These are phyloP conservation scores for Conus ventricosus DNA, from an alignment of 1,140 invertebrate genomes.

Conservation along the genomic window DNA sequence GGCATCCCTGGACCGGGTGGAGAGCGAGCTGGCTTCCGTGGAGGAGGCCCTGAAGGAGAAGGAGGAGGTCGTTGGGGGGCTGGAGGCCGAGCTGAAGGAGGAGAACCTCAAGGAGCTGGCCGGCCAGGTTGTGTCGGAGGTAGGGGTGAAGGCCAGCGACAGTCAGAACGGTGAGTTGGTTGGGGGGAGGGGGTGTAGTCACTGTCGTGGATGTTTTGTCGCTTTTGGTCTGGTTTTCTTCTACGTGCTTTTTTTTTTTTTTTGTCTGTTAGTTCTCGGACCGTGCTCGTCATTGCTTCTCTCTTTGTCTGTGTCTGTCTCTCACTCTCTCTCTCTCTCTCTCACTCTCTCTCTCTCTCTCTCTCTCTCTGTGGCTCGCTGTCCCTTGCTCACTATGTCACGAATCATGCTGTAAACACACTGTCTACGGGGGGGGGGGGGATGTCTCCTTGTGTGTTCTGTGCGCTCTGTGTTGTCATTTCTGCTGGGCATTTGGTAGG, in stretches of 20 bases:
- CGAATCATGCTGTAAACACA: too few species aligned
- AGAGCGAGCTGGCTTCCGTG: constrained; percentile 83
- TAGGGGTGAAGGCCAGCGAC: background rate
- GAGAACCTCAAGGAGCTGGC: constrained; percentile 87
- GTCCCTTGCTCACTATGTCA: too few species aligned
- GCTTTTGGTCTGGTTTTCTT: background rate
- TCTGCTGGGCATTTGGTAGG: too few species aligned
- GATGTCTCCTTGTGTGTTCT: too few species aligned
- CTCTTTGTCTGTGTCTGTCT: background rate
- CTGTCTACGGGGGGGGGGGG: too few species aligned
- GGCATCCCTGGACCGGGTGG: constrained; percentile 34
- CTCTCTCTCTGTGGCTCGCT: too few species aligned
- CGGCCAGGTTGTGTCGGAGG: constrained; percentile 76
- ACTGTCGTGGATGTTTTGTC: background rate
- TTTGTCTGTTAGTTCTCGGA: background rate
- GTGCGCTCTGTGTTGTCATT: too few species aligned
- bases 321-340: too few species aligned
- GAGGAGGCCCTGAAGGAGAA: constrained; percentile 72
- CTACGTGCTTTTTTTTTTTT: background rate
- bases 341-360: too few species aligned
- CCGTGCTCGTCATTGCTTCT: background rate
- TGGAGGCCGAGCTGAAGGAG: constrained; percentile 93
- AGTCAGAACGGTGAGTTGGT: background rate
- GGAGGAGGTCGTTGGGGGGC: constrained; percentile 79
- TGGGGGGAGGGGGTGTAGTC: too few species aligned